Percentiles rank a stretch among this genome's conserved stretches.
Evolutionary conservation across 1,140 invertebrate genomes (phyloP).

Genomic region (Trichonephila inaurata): DNA sequence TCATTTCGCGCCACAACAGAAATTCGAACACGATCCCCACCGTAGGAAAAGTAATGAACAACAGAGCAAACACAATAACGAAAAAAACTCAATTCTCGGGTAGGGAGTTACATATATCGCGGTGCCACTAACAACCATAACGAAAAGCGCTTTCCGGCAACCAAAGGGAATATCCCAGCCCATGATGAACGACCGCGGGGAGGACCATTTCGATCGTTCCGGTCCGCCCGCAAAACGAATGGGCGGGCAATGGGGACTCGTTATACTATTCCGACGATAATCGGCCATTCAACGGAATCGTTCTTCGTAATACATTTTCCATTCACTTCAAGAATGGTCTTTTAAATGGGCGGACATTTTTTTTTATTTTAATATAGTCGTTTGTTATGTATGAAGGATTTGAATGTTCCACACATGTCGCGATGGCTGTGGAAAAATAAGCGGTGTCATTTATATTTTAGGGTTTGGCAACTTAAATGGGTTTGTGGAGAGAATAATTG

Average conservation of each 20-base stretch:
- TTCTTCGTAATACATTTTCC: constrained; percentile 48
- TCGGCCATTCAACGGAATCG: constrained; percentile 23
- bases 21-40: neutral
- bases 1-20: no score
- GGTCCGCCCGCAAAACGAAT: constrained; percentile 23
- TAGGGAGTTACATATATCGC: neutral
- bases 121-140: constrained; percentile 19
- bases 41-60: neutral
- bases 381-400: neutral
- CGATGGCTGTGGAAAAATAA: neutral
- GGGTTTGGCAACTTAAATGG: neutral
- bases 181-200: constrained; percentile 48
- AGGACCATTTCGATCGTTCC: constrained; percentile 21
- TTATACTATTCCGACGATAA: constrained; percentile 45
- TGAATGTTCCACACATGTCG: constrained; percentile 12
- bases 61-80: neutral
- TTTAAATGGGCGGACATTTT: constrained; percentile 45
- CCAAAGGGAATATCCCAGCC: constrained; percentile 9
- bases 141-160: neutral
- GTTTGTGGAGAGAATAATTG: constrained; percentile 1
- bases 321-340: constrained; percentile 8
- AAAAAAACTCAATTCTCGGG: neutral
- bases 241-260: constrained; percentile 40
- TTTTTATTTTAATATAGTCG: neutral
- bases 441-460: neutral